Evolutionary conservation across 2,888 invertebrate genomes (phyloP).

Genomic region (Abrostola triplasia): DNA sequence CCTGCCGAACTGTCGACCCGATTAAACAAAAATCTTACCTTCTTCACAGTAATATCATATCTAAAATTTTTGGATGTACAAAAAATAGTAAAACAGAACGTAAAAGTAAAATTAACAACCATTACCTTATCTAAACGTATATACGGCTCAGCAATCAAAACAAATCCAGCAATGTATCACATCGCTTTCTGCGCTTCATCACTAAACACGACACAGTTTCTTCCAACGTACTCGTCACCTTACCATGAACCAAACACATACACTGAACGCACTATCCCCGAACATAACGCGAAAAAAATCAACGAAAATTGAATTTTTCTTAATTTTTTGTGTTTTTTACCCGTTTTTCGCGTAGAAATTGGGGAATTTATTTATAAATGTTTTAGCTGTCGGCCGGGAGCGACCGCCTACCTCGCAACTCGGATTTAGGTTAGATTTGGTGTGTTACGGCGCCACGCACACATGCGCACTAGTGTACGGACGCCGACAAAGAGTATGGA

Average conservation of each 20-base stretch:
- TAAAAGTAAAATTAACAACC: conserved; percentile 24
- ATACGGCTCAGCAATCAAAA: conserved; percentile 27
- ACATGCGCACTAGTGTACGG: conserved; percentile 76
- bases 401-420: conserved; percentile 75
- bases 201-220: conserved; percentile 55
- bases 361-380: conserved; percentile 80
- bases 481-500: conserved; percentile 70
- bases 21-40: no score
- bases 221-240: conserved; percentile 72
- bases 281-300: conserved; percentile 65
- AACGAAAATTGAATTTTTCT: conserved; percentile 67
- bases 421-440: conserved; percentile 87
- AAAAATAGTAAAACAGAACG: neutral
- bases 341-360: conserved; percentile 40
- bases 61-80: no score
- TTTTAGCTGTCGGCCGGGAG: conserved; percentile 76
- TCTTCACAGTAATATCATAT: no score
- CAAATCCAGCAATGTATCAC: conserved; percentile 47
- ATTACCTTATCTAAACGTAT: conserved; percentile 48
- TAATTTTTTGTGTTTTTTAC: conserved; percentile 16
- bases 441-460: conserved; percentile 81
- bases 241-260: conserved; percentile 51
- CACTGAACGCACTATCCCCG: conserved; percentile 71
- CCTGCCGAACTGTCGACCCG: no score
- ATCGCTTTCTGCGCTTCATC: conserved; percentile 70